Conservation (phyloP, 2,797 vertebrate species). For the Enteromius anoplus region DNA sequence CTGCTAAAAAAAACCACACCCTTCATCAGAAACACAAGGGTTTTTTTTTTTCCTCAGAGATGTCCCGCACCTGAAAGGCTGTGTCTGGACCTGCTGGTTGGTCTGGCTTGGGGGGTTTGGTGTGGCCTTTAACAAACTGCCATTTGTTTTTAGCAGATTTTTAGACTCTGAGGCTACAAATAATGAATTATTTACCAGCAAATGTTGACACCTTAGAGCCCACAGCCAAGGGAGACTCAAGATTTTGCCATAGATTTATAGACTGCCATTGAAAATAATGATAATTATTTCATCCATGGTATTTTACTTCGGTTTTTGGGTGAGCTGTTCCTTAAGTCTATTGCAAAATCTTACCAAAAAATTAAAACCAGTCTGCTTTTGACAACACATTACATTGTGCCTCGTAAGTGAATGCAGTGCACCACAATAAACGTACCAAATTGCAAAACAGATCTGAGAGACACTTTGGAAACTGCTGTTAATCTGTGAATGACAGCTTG, state of each 20-base stretch:
- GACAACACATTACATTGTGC: background rate
- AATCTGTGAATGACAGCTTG: background rate
- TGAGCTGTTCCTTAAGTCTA: background rate
- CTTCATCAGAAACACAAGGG: background rate
- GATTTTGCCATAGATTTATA: background rate
- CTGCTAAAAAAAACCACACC: conserved; percentile 11
- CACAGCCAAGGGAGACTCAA: background rate
- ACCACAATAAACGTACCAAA: background rate
- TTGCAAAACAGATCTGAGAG: background rate
- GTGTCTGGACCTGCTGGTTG: conserved; percentile 63
- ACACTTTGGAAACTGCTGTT: background rate
- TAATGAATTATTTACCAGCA: background rate
- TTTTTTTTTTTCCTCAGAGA: background rate
- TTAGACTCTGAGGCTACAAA: background rate
- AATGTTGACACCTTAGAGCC: background rate
- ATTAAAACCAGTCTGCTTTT: background rate
- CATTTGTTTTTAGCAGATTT: background rate
- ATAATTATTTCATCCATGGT: background rate
- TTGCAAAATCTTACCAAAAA: background rate
- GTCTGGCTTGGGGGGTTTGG: conserved; percentile 41
- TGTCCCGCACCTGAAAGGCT: background rate
- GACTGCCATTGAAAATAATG: background rate
- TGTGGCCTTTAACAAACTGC: conserved; percentile 51
- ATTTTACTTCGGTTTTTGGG: background rate
- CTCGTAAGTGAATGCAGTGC: background rate